phyloP scores from a whole-genome alignment of 2,888 invertebrate genomes.

The Cremastinae sp. region DNA sequence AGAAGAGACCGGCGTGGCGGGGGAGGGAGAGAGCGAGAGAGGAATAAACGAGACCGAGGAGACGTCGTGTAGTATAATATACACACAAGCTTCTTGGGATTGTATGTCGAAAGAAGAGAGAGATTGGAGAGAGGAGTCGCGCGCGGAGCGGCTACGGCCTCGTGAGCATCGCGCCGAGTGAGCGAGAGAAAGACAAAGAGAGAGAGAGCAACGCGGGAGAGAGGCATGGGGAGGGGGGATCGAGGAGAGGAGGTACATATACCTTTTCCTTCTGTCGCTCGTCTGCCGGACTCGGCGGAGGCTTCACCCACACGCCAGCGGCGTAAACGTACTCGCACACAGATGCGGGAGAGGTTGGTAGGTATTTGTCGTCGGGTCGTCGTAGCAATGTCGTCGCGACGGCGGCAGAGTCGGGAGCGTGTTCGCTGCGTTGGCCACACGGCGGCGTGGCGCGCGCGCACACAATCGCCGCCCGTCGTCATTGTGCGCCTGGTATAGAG shows the following conservation, averaged over 20 bases:
- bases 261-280: slow-evolving; percentile 69
- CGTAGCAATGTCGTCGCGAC: slow-evolving; percentile 60
- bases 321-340: slow-evolving; percentile 38
- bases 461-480: slow-evolving; percentile 2
- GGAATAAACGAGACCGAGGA: slow-evolving; percentile 36
- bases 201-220: slow-evolving; percentile 3
- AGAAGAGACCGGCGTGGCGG: neutral
- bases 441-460: neutral
- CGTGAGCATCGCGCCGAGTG: slow-evolving; percentile 55
- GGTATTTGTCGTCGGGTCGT: slow-evolving; percentile 54
- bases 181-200: neutral
- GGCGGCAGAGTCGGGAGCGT: slow-evolving; percentile 40
- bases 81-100: slow-evolving; percentile 37
- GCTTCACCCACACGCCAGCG: slow-evolving; percentile 73
- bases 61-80: slow-evolving; percentile 44
- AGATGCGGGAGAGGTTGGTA: slow-evolving; percentile 34
- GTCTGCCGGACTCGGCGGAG: slow-evolving; percentile 62
- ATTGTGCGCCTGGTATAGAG: no score
- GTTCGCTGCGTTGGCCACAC: slow-evolving; percentile 13
- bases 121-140: slow-evolving; percentile 54
- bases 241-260: slow-evolving; percentile 50
- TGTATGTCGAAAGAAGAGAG: slow-evolving; percentile 39
- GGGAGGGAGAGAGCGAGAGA: slow-evolving; percentile 31
- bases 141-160: slow-evolving; percentile 57
- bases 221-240: neutral